Base-by-base conservation (phyloP, 2,888 invertebrate genomes). In the Dorcus hopei region DNA sequence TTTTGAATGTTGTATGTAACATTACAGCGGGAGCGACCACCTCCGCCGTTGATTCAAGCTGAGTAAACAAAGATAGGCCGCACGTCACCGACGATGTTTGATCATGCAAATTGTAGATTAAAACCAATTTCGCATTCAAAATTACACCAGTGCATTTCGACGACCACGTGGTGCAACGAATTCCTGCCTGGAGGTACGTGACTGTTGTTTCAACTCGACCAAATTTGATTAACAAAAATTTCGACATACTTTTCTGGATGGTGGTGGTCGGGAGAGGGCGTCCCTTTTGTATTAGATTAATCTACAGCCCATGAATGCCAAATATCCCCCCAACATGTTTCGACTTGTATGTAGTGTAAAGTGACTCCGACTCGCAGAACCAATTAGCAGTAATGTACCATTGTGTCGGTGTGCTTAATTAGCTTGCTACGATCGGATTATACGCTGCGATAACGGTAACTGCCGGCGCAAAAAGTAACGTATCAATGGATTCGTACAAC, bases 91-190 rank as follows among this genome's bases (percentile, higher is more conserved):
- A 69, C 71, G 72, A 70, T 76, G 76, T 76, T 76, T 76, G 75
- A 75, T 76, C 76, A 77, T 77, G 77, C 76, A 77, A 77, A 77
- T 77, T 75, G 73, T 74, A 76, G 76, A 77, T 76, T 77, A 76
- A 77, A 77, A 77, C 75, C 75, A 76, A 77, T 76, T 77, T 72
- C 72, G 69, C 71, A 76, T 76, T 76, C 74, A 74, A 72, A 75
- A 73, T 68, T 70, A 68, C 66, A 69, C 67, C 64, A 65, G 70
- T 64, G 65, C 63, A 64, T 65, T 69, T 67, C 63, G 58, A 60
- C 61, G 58, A 57, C 61, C 64, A 59, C 64, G 64, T 63, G 63
- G 57, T 57, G 16, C 45, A 45, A 8, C n/a, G 11, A 45, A 26
- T 26, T 26, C 5, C 26, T 26, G 26, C 26, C 26, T 33, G 26